Percentiles rank a stretch among this genome's conserved stretches.
These are phyloP conservation scores for Loris lydekkerianus DNA, from an alignment of 2,797 vertebrate genomes.

Conservation along the genomic window DNA sequence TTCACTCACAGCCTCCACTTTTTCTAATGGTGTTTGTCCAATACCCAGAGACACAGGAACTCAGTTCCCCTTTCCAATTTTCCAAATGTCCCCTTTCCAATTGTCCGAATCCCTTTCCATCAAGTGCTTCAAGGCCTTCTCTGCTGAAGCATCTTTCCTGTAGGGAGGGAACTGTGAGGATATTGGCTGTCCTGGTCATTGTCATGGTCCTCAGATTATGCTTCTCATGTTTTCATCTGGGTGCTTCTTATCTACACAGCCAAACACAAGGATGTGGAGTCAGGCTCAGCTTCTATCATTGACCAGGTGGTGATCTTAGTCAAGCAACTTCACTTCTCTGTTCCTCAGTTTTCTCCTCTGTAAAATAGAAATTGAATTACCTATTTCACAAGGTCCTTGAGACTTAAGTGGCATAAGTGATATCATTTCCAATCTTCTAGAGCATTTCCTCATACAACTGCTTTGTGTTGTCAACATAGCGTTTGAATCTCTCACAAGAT, in stretches of 20 bases:
- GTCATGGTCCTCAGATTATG: not conserved
- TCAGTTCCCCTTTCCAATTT: not conserved
- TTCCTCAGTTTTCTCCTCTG: not conserved
- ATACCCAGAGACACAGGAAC: not conserved
- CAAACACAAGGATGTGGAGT: not conserved
- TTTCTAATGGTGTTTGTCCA: not conserved
- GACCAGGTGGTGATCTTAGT: not conserved
- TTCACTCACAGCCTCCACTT: not conserved
- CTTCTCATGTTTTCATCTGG: not conserved
- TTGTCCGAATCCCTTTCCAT: not conserved
- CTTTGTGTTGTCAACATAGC: not conserved
- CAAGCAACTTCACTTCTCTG: not conserved
- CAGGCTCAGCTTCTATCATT: not conserved
- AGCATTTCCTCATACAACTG: not conserved
- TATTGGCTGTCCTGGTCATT: not conserved
- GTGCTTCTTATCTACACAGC: not conserved
- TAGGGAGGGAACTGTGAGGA: not conserved
- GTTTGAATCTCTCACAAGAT: not conserved
- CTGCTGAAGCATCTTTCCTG: not conserved
- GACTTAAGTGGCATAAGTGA: slow-evolving; percentile 1
- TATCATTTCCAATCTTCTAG: not conserved
- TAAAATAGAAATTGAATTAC: slow-evolving; percentile 12
- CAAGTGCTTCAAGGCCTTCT: not conserved
- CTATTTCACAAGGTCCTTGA: not conserved
- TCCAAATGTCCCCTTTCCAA: not conserved